phyloP scores from a whole-genome alignment of 1,140 invertebrate genomes.

The Drosophila arawakana region DNA sequence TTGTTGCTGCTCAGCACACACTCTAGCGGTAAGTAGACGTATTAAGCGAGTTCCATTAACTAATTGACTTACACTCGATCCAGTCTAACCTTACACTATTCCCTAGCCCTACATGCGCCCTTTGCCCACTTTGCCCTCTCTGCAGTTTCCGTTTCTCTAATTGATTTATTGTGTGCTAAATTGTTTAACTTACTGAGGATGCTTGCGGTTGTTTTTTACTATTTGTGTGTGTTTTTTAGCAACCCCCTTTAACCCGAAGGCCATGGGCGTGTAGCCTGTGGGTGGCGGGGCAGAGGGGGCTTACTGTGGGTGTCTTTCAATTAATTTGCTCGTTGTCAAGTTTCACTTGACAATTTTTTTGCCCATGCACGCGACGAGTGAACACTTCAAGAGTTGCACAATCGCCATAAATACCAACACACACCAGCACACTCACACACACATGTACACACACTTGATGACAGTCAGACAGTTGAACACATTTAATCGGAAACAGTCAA shows the following conservation, averaged over 20 bases:
- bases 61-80: slow-evolving; percentile 25
- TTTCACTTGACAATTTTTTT: slow-evolving; percentile 47
- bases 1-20: slow-evolving; percentile 33
- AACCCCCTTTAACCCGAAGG: too few relatives aligned
- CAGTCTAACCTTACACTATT: neutral
- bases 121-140: neutral
- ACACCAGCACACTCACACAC: neutral
- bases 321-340: slow-evolving; percentile 26
- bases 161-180: slow-evolving; percentile 46
- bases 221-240: neutral
- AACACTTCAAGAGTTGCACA: slow-evolving; percentile 51
- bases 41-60: slow-evolving; percentile 30
- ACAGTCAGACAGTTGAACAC: neutral
- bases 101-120: neutral
- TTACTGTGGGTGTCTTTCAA: slow-evolving; percentile 31
- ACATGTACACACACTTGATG: slow-evolving; percentile 1
- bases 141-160: slow-evolving; percentile 16
- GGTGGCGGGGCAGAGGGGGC: slow-evolving; percentile 2
- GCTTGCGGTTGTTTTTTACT: slow-evolving; percentile 12
- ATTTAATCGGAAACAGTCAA: slow-evolving; percentile 35
- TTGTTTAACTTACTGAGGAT: slow-evolving; percentile 36
- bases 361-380: slow-evolving; percentile 33
- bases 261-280: too few relatives aligned
- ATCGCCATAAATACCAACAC: slow-evolving; percentile 30
- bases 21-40: slow-evolving; percentile 35